Conservation (phyloP, 2,113 vertebrate species). For the Serilophus lunatus region DNA sequence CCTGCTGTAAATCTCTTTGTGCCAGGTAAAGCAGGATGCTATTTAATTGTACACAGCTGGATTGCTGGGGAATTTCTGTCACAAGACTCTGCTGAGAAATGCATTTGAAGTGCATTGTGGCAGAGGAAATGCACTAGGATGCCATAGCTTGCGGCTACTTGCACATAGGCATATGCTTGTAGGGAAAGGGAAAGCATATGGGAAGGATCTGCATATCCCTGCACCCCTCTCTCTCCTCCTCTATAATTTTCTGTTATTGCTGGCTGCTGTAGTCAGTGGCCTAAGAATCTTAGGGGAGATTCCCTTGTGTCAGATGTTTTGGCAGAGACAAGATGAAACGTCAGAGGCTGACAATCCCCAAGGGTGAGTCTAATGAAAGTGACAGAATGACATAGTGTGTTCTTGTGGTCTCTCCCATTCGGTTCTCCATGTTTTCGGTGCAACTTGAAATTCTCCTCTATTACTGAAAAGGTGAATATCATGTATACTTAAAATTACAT, state of each 20-base stretch:
- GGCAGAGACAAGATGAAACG: conserved; percentile 28
- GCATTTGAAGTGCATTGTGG: background rate
- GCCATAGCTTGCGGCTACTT: rapidly evolving
- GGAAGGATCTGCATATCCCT: background rate
- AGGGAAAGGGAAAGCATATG: rapidly evolving
- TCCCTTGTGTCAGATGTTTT: background rate
- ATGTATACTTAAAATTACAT: background rate
- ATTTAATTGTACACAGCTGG: background rate
- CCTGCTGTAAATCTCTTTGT: background rate
- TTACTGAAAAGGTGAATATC: background rate
- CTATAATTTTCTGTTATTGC: background rate
- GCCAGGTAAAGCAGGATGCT: background rate
- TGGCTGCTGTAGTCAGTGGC: conserved; percentile 17
- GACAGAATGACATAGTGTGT: conserved; percentile 25
- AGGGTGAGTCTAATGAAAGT: conserved; percentile 16
- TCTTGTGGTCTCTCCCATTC: background rate
- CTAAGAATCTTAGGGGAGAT: background rate
- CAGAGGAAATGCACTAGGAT: background rate
- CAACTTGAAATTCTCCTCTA: conserved; percentile 32
- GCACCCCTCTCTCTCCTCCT: background rate
- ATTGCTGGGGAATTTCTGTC: background rate
- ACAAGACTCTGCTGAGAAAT: background rate
- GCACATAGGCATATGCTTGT: background rate
- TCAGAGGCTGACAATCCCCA: conserved; percentile 39
- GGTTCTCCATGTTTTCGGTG: background rate